Percentiles rank a stretch among this genome's conserved stretches.
These are phyloP conservation scores for Sprattus sprattus DNA, from an alignment of 2,113 vertebrate genomes.

Conservation along the genomic window DNA sequence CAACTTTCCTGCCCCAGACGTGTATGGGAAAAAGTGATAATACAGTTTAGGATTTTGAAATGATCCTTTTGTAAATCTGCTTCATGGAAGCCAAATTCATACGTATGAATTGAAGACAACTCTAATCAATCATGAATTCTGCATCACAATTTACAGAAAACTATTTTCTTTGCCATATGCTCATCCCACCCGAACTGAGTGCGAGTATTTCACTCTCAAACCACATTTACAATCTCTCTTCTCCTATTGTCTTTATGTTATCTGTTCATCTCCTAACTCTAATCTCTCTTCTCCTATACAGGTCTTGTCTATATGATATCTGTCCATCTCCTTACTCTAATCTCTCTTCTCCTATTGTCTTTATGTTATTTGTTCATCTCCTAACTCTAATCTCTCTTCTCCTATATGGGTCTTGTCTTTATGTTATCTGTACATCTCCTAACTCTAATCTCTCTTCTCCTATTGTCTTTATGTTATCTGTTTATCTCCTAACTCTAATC, in stretches of 20 bases:
- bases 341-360: slow-evolving; percentile 38
- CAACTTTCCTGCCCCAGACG: background rate
- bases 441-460: no score
- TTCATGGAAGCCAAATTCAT: background rate
- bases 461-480: background rate
- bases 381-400: background rate
- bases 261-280: no score
- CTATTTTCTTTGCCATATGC: no score
- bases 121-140: background rate
- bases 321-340: background rate
- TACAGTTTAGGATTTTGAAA: slow-evolving; percentile 7
- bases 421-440: background rate
- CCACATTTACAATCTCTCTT: background rate
- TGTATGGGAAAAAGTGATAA: slow-evolving; percentile 15
- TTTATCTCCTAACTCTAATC: no score
- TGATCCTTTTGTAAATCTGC: slow-evolving; percentile 8
- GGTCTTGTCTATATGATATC: background rate
- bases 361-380: no score
- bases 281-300: slow-evolving; percentile 32
- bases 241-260: slow-evolving; percentile 26
- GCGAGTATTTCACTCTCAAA: no score
- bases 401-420: slow-evolving; percentile 23
- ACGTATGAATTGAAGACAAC: background rate
- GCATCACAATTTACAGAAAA: background rate
- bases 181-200: no score